Evolutionary conservation across 2,113 vertebrate genomes (phyloP), one percentile per base, ranked within the genome.

Genomic region (Typhlomys cinereus): DNA sequence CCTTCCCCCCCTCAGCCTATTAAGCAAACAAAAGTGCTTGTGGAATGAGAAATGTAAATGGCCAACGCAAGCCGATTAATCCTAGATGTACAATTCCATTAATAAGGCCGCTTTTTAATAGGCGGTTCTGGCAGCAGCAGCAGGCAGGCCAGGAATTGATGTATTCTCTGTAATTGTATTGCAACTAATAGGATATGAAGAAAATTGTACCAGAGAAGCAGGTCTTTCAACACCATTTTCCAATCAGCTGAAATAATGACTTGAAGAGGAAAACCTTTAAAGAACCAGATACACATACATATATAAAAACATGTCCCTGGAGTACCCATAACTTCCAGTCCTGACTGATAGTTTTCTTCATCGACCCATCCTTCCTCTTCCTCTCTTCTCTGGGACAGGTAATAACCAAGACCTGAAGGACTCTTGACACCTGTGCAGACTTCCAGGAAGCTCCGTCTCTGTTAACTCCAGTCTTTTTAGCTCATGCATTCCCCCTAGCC

Each of bases 41-140:
- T 96, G 96, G 98, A 98, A 97, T 98, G 98, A 98, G 98, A 98
- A 98, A 98, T 98, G 97, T 97, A 98, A 98, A 98, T 98, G 97
- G 97, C 96, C 97, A 93, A 89, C 0, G 17, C 86, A 27, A 97
- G 97, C 97, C 95, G 97, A 98, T 98, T 98, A 98, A 98, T 98
- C 98, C 98, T 97, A 97, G 96, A 96, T 97, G 97, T 98, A 98
- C 98, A 96, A 98, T 98, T 98, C 97, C 97, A 98, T 98, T 98
- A 98, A 98, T 98, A 98, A 98, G 96, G 81, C 96, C 69, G 93
- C 96, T 97, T 98, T 96, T 97, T 98, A 98, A 98, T 98, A 98
- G 98, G 98, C 93, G 96, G 94, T 96, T 97, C 96, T 95, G 96
- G 97, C 97, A 71, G 97, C 94, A 90, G 91, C 97, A 96, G 97